Evolutionary conservation across 2,888 invertebrate genomes (phyloP).

Genomic region (Hoplodrina blanda): DNA sequence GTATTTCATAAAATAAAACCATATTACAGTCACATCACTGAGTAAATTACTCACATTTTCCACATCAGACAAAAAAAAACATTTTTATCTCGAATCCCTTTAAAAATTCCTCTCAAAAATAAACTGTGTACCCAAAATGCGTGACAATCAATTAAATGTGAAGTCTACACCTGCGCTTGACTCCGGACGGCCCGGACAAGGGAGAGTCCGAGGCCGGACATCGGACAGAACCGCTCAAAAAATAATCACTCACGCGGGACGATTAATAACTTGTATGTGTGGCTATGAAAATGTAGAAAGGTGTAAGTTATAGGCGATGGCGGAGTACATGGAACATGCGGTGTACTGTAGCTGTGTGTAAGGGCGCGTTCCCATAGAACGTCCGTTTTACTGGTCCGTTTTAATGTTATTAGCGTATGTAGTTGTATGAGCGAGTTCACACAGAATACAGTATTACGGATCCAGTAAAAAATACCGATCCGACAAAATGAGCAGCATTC

Average conservation of each 20-base stretch:
- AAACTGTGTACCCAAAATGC: constrained; percentile 33
- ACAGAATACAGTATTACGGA: too few relatives aligned
- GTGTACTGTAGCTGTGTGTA: too few relatives aligned
- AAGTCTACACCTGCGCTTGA: constrained; percentile 60
- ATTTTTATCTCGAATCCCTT: constrained; percentile 9
- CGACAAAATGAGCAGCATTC: too few relatives aligned
- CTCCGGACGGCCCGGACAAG: constrained; percentile 31
- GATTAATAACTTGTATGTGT: constrained; percentile 62
- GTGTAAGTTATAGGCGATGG: background rate
- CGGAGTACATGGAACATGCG: background rate
- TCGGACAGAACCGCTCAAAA: constrained; percentile 58
- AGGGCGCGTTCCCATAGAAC: too few relatives aligned
- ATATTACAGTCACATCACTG: background rate
- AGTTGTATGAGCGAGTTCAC: too few relatives aligned
- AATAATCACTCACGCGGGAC: constrained; percentile 62
- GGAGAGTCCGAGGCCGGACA: constrained; percentile 38
- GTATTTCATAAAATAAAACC: background rate
- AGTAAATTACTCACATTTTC: background rate
- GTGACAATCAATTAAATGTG: constrained; percentile 59
- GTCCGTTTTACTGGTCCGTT: too few relatives aligned
- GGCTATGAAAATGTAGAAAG: constrained; percentile 27
- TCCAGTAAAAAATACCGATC: too few relatives aligned
- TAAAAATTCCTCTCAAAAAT: constrained; percentile 34
- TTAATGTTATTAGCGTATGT: too few relatives aligned
- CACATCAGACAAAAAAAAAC: background rate